A percentile compares a stretch with the other conserved stretches of the same genome.
These are phyloP conservation scores for Lepus americanus DNA, from an alignment of 2,113 vertebrate species.

Conservation along the genomic window DNA sequence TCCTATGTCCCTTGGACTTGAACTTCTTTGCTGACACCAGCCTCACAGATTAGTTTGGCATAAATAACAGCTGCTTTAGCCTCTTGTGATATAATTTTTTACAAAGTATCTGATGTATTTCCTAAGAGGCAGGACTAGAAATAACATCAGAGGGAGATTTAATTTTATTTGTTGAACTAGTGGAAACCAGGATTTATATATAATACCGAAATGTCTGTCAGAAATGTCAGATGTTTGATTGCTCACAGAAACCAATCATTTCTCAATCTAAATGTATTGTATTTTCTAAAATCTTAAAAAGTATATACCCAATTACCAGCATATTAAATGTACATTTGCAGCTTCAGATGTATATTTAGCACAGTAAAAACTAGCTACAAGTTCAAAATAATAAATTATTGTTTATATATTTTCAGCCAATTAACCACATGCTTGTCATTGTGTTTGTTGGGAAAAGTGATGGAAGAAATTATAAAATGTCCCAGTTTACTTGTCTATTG, in stretches of 20 bases:
- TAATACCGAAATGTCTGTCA: conserved; percentile 53
- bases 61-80: not conserved
- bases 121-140: not conserved
- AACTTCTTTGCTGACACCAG: not conserved
- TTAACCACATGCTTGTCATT: not conserved
- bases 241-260: conserved; percentile 32
- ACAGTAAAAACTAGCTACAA: not conserved
- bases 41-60: not conserved
- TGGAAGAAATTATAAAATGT: not conserved
- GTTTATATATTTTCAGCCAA: not conserved
- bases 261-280: not conserved
- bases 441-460: not conserved
- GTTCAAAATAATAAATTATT: not conserved
- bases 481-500: not conserved
- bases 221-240: conserved; percentile 62
- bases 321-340: not conserved
- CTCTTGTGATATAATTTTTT: conserved; percentile 7
- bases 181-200: not conserved
- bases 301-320: not conserved
- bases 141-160: not conserved
- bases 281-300: not conserved
- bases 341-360: not conserved
- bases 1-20: not conserved
- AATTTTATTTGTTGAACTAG: conserved; percentile 18
- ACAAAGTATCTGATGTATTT: not conserved